Evolutionary conservation across 1,140 invertebrate species (phyloP), one percentile per base, ranked within the genome.

Genomic region (Caenorhabditis latens): DNA sequence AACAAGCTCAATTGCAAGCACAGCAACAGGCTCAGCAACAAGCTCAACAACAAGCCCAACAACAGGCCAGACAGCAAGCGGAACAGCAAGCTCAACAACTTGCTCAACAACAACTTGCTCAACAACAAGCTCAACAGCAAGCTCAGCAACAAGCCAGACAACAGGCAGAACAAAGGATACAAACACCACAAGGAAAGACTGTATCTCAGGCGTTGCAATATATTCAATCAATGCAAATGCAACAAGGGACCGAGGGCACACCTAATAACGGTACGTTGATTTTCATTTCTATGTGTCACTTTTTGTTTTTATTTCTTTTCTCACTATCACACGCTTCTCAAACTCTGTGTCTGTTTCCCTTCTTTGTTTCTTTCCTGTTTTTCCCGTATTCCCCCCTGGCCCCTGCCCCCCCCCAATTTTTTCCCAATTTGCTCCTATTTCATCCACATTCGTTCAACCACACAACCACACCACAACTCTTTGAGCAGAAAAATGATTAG

Each of bases 301-400:
- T 63, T 79, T 14, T 79, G 71, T 53, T 53, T 79, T 43, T 32
- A 46, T 24, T 79, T 50, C 53, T 24, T 79, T 50, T 79, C 71
- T 79, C 71, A 79, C 71, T 4, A 11, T 79, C 71, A 79, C 71
- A 79, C 65, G 65, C 65, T 71, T 71, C 65, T 43, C 32, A 8
- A 71, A 71, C 65, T 79, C 71, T 79, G 71, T 79, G 71, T 79
- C 71, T 50, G 71, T 79, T 79, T 79, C 71, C 71, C 71, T 24
- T 50, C n/a, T 79, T 19, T 79, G 71, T 79, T 79, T 79, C 42
- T n/a, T 79, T 79, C 42, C 42, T 42, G 14, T n/a, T n/a, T 43
- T 4, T 53, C 40, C 11, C n/a, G 8, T 11, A 21, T 21, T n/a
- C 11, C 53, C 46, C 21, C 0, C 50, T 53, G 50, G 50, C 16